A percentile compares a stretch with the other conserved stretches of the same genome.
These are phyloP conservation scores for Venusia cambrica DNA, from an alignment of 2,888 invertebrate species.

Conservation along the genomic window DNA sequence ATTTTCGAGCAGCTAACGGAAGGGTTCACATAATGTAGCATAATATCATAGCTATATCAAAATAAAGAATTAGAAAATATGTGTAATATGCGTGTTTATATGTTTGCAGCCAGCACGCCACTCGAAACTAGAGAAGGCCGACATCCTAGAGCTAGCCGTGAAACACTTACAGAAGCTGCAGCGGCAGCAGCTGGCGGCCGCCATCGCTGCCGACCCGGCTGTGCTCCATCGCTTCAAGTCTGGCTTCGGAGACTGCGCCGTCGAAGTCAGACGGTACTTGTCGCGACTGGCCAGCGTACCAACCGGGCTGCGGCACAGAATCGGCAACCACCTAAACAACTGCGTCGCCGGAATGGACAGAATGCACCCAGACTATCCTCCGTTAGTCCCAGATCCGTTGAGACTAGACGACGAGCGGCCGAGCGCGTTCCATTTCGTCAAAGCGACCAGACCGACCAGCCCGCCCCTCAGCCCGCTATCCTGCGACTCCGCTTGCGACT, in stretches of 20 bases:
- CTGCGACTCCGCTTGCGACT: slow-evolving; percentile 85
- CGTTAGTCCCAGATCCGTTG: slow-evolving; percentile 80
- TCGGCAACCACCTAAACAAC: slow-evolving; percentile 83
- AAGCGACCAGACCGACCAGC: slow-evolving; percentile 75
- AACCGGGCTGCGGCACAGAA: slow-evolving; percentile 81
- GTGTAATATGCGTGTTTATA: slow-evolving; percentile 39
- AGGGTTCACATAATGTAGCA: too few species aligned
- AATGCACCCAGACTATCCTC: slow-evolving; percentile 65
- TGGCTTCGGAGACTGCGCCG: slow-evolving; percentile 94
- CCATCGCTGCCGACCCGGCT: slow-evolving; percentile 91
- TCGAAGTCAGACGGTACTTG: slow-evolving; percentile 88
- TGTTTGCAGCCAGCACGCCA: slow-evolving; percentile 92
- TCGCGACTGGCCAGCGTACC: slow-evolving; percentile 83
- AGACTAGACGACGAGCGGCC: slow-evolving; percentile 67
- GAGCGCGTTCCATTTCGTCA: slow-evolving; percentile 70
- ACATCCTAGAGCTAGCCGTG: slow-evolving; percentile 96
- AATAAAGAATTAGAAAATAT: too few species aligned
- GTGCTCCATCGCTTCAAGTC: slow-evolving; percentile 92
- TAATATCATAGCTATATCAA: too few species aligned
- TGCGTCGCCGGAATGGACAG: slow-evolving; percentile 82
- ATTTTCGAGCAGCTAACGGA: too few species aligned
- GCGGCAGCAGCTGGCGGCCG: slow-evolving; percentile 90
- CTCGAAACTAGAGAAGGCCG: slow-evolving; percentile 97
- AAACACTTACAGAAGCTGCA: slow-evolving; percentile 95
- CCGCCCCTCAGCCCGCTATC: slow-evolving; percentile 87